Conservation (phyloP, 1,140 invertebrate species). For the Colletes gigas region DNA sequence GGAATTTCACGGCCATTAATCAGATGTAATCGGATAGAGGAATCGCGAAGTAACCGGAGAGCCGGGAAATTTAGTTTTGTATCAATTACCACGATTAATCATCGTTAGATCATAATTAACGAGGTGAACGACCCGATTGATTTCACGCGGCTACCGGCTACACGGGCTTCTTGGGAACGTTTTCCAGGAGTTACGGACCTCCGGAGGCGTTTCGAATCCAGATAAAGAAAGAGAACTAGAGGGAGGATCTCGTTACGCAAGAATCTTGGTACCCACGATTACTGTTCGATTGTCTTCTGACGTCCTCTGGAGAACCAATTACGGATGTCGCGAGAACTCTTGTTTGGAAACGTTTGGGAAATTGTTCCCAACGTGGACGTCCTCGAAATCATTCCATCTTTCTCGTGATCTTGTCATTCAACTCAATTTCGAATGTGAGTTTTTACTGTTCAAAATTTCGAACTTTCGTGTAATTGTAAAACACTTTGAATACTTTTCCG, state of each 20-base stretch:
- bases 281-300: background rate
- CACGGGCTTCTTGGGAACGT: background rate
- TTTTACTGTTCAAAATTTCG: too few species aligned
- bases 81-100: slow-evolving; percentile 39
- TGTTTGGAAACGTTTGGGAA: background rate
- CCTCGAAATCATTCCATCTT: too few species aligned
- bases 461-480: too few species aligned
- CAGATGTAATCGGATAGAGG: slow-evolving; percentile 4
- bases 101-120: slow-evolving; percentile 6
- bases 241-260: background rate
- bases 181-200: background rate
- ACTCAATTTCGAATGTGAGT: too few species aligned
- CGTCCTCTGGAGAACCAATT: background rate
- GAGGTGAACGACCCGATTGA: background rate
- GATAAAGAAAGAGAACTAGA: background rate
- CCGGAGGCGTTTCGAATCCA: too few species aligned
- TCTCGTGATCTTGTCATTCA: too few species aligned
- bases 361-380: background rate
- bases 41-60: background rate
- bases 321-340: background rate
- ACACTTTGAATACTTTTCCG: too few species aligned
- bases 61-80: slow-evolving; percentile 15
- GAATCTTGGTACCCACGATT: background rate
- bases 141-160: background rate
- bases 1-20: slow-evolving; percentile 44